A percentile compares a stretch with the other conserved stretches of the same genome.
Evolutionary conservation across 2,888 invertebrate species (phyloP).

Genomic region (Galeruca laticollis): DNA sequence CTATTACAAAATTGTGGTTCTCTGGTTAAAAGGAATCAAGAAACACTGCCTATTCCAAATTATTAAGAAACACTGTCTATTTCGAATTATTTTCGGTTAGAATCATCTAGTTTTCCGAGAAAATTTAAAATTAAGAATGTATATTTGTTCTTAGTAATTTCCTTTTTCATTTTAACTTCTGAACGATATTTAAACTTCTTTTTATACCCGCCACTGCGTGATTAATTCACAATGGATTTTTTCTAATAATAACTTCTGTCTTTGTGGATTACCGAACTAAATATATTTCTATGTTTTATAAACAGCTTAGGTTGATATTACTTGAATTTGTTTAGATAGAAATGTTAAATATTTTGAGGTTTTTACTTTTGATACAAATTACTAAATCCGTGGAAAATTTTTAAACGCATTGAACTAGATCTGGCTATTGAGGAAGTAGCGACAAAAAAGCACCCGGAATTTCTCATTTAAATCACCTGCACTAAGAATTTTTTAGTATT

Average conservation of each 20-base stretch:
- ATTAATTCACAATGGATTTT: slow-evolving; percentile 1
- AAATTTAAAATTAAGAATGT: too few relatives aligned
- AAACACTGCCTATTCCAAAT: too few relatives aligned
- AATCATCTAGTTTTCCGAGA: too few relatives aligned
- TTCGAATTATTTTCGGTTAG: too few relatives aligned
- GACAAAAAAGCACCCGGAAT: too few relatives aligned
- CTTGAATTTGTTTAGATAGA: background rate
- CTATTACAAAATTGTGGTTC: too few relatives aligned
- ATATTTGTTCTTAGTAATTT: too few relatives aligned
- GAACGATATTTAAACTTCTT: background rate
- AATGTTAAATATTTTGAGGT: background rate
- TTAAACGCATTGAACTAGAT: background rate
- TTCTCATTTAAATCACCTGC: too few relatives aligned
- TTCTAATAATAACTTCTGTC: slow-evolving; percentile 11
- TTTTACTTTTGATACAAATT: background rate
- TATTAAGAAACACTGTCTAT: too few relatives aligned
- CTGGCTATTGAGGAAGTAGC: background rate
- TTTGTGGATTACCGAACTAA: slow-evolving; percentile 2
- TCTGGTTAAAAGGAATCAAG: too few relatives aligned
- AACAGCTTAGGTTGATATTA: background rate
- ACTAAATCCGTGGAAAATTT: background rate
- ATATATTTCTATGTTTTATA: slow-evolving; percentile 8
- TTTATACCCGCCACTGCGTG: background rate
- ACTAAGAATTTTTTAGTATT: too few relatives aligned
- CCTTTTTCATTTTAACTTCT: too few relatives aligned